Evolutionary conservation across 2,888 invertebrate species (phyloP).

Genomic region (Trachelus tabidus): DNA sequence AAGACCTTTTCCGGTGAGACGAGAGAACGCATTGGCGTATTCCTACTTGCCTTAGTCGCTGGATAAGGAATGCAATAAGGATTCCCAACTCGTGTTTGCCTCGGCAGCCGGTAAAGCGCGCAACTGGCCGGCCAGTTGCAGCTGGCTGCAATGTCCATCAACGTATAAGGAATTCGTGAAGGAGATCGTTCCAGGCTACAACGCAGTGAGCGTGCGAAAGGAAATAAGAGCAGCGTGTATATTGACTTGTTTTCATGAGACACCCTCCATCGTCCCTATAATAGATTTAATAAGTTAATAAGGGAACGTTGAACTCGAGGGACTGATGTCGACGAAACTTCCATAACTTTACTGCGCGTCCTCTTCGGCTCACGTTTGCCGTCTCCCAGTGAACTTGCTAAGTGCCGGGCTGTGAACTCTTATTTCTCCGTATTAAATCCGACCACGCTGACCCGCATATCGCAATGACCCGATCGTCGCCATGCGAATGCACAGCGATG

Average conservation of each 20-base stretch:
- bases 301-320: constrained; percentile 31
- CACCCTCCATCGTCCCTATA: background rate
- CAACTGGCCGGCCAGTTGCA: too few species aligned
- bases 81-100: too few species aligned
- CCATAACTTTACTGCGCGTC: background rate
- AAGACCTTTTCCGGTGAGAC: too few species aligned
- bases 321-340: constrained; percentile 15
- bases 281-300: constrained; percentile 29
- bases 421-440: background rate
- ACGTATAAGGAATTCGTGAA: too few species aligned
- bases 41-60: too few species aligned
- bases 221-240: background rate
- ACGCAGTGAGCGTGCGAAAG: too few species aligned
- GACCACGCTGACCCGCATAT: background rate
- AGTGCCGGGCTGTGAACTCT: background rate
- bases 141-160: too few species aligned
- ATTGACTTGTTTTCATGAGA: background rate
- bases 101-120: too few species aligned
- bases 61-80: too few species aligned
- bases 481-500: too few species aligned
- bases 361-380: background rate
- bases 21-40: too few species aligned
- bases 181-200: too few species aligned
- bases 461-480: background rate
- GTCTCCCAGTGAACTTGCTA: background rate